Evolutionary conservation across 64 coral and sea anemone species (phyloP).

Genomic region (Astreopora myriophthalma): DNA sequence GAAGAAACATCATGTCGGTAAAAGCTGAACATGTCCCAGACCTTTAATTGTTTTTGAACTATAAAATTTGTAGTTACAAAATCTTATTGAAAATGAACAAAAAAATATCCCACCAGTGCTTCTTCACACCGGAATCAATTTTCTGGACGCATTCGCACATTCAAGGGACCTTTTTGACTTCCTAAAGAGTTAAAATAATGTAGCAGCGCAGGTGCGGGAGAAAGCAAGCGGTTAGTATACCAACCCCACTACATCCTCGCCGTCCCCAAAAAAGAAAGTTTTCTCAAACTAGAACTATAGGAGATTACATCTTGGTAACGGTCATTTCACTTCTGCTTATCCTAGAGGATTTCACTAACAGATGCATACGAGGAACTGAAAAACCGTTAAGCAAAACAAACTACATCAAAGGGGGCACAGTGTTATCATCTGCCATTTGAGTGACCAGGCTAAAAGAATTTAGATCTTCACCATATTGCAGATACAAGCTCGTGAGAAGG

Average conservation of each 20-base stretch:
- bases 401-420: too few relatives aligned
- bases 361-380: too few relatives aligned
- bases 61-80: slow-evolving; percentile 91
- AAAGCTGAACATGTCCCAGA: slow-evolving; percentile 24
- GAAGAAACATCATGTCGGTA: too few relatives aligned
- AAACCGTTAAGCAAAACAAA: too few relatives aligned
- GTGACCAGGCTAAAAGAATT: too few relatives aligned
- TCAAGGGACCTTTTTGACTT: slow-evolving; percentile 4
- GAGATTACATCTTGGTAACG: too few relatives aligned
- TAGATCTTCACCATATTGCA: too few relatives aligned
- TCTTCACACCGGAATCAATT: slow-evolving; percentile 43
- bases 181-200: slow-evolving; percentile 10
- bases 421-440: too few relatives aligned
- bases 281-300: too few relatives aligned
- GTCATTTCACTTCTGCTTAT: too few relatives aligned
- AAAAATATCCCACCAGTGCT: slow-evolving; percentile 70
- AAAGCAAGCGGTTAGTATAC: background rate
- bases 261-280: too few relatives aligned
- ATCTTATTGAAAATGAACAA: slow-evolving; percentile 78
- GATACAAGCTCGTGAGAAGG: background rate
- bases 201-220: background rate
- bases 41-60: slow-evolving; percentile 81
- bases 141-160: slow-evolving; percentile 12
- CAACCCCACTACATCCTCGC: background rate
- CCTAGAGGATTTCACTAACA: too few relatives aligned